Conservation (phyloP, 1,140 invertebrate genomes). For the Calephelis nemesis region DNA sequence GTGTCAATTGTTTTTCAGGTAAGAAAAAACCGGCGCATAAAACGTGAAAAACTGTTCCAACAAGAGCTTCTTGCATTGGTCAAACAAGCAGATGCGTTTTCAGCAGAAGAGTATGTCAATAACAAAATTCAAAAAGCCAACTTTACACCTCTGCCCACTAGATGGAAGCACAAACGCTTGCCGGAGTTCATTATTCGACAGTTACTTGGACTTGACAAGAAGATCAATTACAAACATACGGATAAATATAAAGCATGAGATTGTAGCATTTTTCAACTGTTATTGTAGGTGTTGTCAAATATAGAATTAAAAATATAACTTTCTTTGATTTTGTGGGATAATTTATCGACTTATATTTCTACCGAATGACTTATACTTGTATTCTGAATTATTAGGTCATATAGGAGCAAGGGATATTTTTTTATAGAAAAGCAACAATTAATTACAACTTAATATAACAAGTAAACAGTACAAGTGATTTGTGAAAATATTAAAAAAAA, state of each 20-base stretch:
- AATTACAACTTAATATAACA: no score
- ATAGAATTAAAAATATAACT: not conserved
- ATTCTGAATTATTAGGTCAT: no score
- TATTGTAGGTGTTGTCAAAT: constrained; percentile 3
- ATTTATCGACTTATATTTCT: no score
- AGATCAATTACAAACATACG: constrained; percentile 73
- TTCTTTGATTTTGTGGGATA: not conserved
- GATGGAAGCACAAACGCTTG: constrained; percentile 83
- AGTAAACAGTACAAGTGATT: no score
- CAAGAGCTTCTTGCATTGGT: constrained; percentile 84
- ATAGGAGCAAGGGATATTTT: no score
- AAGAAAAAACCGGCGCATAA: constrained; percentile 83
- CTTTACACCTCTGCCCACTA: constrained; percentile 81
- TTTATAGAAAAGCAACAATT: no score
- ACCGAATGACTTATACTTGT: no score
- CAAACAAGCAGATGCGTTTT: constrained; percentile 86
- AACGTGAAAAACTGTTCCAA: constrained; percentile 89
- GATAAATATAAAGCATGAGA: constrained; percentile 62
- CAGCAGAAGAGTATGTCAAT: constrained; percentile 85
- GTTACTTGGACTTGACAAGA: constrained; percentile 70
- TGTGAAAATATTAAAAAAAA: no score
- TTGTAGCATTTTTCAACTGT: not conserved
- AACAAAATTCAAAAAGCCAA: constrained; percentile 82
- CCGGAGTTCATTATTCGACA: constrained; percentile 83
- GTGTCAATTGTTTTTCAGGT: constrained; percentile 61